Conservation (phyloP, 2,888 invertebrate genomes). For the Parthenolecanium corni region DNA sequence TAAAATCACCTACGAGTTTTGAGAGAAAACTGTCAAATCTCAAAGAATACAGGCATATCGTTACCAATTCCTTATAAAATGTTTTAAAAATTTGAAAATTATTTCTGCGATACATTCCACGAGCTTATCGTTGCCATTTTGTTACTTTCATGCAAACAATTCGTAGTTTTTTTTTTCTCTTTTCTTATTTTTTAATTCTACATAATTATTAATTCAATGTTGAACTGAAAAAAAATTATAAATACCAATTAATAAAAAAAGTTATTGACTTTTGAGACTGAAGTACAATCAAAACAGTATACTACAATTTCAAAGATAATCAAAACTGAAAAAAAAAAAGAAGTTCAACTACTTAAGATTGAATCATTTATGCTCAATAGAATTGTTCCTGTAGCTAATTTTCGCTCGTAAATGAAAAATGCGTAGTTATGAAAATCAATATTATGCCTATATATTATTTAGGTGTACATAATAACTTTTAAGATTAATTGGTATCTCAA, state of each 20-base stretch:
- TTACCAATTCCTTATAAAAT: neutral
- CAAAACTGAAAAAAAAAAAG: neutral
- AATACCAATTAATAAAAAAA: constrained; percentile 12
- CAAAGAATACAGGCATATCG: neutral
- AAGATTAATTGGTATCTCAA: constrained; percentile 23
- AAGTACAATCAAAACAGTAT: constrained; percentile 18
- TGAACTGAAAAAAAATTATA: neutral
- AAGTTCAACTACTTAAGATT: constrained; percentile 20
- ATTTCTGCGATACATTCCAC: constrained; percentile 18
- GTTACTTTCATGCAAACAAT: neutral
- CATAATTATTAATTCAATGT: neutral
- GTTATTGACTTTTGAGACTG: constrained; percentile 17
- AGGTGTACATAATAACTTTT: constrained; percentile 16
- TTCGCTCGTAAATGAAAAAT: constrained; percentile 1
- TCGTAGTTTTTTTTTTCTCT: neutral
- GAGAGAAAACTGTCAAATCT: neutral
- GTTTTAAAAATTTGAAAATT: neutral
- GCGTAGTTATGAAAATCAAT: constrained; percentile 10
- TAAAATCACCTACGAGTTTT: too few species aligned
- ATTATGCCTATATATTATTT: constrained; percentile 1
- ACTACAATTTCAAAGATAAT: neutral
- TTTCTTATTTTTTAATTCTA: neutral
- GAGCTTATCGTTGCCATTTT: constrained; percentile 24
- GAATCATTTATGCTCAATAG: constrained; percentile 18
- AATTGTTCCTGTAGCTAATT: constrained; percentile 25